Conservation (phyloP, 1,140 invertebrate genomes). For the Sminthurinus signatus region DNA sequence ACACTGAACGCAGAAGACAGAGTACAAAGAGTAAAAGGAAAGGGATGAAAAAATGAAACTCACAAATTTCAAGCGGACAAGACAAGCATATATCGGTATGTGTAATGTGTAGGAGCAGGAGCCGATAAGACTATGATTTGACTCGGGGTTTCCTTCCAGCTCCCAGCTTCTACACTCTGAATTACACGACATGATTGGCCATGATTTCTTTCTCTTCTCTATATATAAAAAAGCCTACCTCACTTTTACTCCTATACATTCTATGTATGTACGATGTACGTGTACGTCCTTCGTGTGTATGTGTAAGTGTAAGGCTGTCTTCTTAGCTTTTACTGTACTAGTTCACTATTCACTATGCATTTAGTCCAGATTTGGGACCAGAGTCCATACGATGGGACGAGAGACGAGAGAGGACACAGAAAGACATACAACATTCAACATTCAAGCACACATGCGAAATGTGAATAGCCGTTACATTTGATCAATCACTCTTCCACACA, state of each 20-base stretch:
- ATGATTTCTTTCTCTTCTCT: slow-evolving; percentile 30
- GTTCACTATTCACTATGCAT: too few relatives aligned
- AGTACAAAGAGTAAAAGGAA: not conserved
- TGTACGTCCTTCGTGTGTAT: too few relatives aligned
- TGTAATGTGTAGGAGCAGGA: not conserved
- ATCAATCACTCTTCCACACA: slow-evolving; percentile 27
- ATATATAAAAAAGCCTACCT: slow-evolving; percentile 10
- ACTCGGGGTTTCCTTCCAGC: slow-evolving; percentile 4
- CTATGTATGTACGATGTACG: too few relatives aligned
- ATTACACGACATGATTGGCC: slow-evolving; percentile 31
- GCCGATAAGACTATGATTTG: slow-evolving; percentile 2
- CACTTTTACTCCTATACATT: not conserved
- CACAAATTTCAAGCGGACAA: slow-evolving; percentile 26
- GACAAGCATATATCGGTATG: slow-evolving; percentile 5
- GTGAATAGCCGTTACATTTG: slow-evolving; percentile 26
- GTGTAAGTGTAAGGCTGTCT: too few relatives aligned
- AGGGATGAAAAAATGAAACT: slow-evolving; percentile 25
- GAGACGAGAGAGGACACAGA: too few relatives aligned
- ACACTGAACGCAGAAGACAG: too few relatives aligned
- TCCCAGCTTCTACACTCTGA: slow-evolving; percentile 18
- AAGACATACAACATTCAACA: too few relatives aligned
- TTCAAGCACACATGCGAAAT: slow-evolving; percentile 6
- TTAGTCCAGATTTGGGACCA: too few relatives aligned
- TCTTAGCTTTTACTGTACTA: too few relatives aligned
- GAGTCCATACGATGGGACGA: too few relatives aligned